Base-by-base conservation (phyloP, 2,797 vertebrate species). In the Pygocentrus nattereri region DNA sequence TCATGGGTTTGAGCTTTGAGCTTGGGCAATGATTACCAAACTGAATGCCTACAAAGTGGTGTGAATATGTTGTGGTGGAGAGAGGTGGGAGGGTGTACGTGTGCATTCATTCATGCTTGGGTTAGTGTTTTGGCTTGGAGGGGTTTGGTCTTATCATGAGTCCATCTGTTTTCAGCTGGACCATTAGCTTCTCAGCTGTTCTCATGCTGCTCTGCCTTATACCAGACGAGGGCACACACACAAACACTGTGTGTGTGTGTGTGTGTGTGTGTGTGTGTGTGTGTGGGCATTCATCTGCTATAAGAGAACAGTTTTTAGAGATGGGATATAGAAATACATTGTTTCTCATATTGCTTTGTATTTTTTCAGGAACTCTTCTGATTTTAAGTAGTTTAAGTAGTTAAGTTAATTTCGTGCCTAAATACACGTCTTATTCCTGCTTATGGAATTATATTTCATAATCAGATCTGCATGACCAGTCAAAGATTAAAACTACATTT, bases 161-260 rank as follows among this genome's bases (percentile, higher is more conserved):
- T 92, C 93, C 92, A 94, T 94, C 94, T 93, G 93, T 93, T 93
- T 94, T 92, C 92, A 93, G 91, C 92, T 93, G 93, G 92, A 93
- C 93, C 93, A 93, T 94, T 94, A 93, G 91, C 90, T 94, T 91
- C 92, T 93, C 93, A 94, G 93, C 93, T 94, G 93, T 93, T 93
- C 89, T 4, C 77, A 91, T 91, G 92, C 91, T 91, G 89, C 91
- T 92, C 91, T 90, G 91, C 92, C 91, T 90, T 93, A 91, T 91
- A 92, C 92, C 91, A 44, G 41, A 44, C 41, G 8, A 44, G 41
- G 44, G 41, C 41, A 12, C 41, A 44, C 89, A 23, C 0, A 19
- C 88, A 92, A 91, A 91, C 92, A n/a, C n/a, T n/a, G n/a, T n/a
- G n/a, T n/a, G n/a, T n/a, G n/a, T n/a, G n/a, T n/a, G n/a, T n/a